phyloP scores from a whole-genome alignment of 2,888 invertebrate genomes.

The Epinotia demarniana region DNA sequence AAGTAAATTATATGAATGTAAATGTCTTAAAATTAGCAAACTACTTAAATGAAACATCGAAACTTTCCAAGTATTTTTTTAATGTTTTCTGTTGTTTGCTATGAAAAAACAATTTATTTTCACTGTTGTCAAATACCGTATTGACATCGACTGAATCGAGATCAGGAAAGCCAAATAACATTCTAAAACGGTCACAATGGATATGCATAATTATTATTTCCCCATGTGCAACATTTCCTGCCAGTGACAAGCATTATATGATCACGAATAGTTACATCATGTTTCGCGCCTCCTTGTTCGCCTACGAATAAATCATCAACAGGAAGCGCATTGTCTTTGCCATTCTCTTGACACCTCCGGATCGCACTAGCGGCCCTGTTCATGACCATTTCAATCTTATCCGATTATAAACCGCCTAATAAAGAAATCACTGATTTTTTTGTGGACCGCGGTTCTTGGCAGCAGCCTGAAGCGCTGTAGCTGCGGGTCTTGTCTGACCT shows the following conservation, averaged over 20 bases:
- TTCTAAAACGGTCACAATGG: not conserved
- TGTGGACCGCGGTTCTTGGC: too few species aligned
- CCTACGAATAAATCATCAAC: conserved; percentile 51
- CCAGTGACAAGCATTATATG: conserved; percentile 9
- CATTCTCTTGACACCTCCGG: conserved; percentile 39
- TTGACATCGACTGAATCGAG: too few species aligned
- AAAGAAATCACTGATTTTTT: not conserved
- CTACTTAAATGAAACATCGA: too few species aligned
- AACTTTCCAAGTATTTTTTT: too few species aligned
- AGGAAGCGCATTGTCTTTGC: conserved; percentile 50
- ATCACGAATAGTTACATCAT: conserved; percentile 50
- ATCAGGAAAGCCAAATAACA: not conserved
- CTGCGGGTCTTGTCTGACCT: too few species aligned
- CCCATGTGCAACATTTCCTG: conserved; percentile 27
- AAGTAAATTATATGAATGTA: too few species aligned
- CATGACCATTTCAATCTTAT: conserved; percentile 37
- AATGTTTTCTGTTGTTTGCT: too few species aligned
- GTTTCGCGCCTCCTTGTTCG: conserved; percentile 53
- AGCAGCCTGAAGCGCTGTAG: too few species aligned
- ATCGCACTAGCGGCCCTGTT: conserved; percentile 7
- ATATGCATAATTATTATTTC: conserved; percentile 2
- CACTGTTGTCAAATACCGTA: too few species aligned
- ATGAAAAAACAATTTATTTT: too few species aligned
- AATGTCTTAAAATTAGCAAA: too few species aligned
- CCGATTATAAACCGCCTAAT: not conserved